Evolutionary conservation across 2,113 vertebrate species (phyloP).

Genomic region (Solea solea): DNA sequence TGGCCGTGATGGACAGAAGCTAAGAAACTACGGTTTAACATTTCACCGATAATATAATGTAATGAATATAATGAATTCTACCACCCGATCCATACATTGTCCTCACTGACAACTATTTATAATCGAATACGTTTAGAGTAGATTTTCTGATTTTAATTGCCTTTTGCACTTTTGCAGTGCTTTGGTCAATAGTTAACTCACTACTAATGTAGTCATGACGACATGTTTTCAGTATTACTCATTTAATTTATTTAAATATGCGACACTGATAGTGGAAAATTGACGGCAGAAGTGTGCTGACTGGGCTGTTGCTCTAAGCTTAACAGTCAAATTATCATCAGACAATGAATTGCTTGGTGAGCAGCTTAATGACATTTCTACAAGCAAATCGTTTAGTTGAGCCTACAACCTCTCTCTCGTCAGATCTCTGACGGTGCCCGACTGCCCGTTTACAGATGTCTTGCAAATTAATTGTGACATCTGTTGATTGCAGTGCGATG

Average conservation of each 20-base stretch:
- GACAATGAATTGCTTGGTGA: constrained; percentile 14
- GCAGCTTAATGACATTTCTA: constrained; percentile 7
- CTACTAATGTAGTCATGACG: constrained; percentile 5
- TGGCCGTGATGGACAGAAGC: not conserved
- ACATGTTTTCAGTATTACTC: not conserved
- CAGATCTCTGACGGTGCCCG: not conserved
- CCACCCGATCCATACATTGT: constrained; percentile 21
- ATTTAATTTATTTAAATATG: not conserved
- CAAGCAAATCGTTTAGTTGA: constrained; percentile 5
- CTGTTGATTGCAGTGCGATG: constrained; percentile 21
- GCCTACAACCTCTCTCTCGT: constrained; percentile 14
- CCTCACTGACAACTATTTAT: not conserved
- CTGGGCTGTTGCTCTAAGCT: constrained; percentile 1
- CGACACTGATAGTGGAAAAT: not conserved
- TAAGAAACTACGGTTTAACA: constrained; percentile 19
- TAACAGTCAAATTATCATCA: constrained; percentile 3
- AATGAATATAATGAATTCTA: constrained; percentile 13
- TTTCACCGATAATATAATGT: constrained; percentile 21
- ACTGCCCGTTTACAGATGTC: constrained; percentile 19
- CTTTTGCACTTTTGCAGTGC: constrained; percentile 16
- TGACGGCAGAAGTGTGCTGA: not conserved
- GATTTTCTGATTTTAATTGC: constrained; percentile 28
- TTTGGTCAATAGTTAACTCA: constrained; percentile 9
- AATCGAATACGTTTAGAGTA: not conserved
- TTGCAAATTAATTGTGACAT: constrained; percentile 15